Evolutionary conservation across 2,888 invertebrate genomes (phyloP).

Genomic region (Leptothorax acervorum): DNA sequence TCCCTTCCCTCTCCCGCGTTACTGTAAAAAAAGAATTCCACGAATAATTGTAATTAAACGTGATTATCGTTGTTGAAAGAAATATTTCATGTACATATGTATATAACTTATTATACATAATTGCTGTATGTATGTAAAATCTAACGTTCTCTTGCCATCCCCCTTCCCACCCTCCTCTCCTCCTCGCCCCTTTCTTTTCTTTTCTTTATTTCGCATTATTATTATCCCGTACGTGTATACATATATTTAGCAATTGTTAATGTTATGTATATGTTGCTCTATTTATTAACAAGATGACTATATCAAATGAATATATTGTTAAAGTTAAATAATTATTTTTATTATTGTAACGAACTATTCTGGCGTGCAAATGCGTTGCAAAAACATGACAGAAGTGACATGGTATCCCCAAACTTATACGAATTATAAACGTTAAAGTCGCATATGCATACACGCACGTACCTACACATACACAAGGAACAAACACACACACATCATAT

Average conservation of each 20-base stretch:
- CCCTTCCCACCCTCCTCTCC: slow-evolving; percentile 61
- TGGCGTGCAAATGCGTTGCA: slow-evolving; percentile 43
- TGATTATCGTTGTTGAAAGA: slow-evolving; percentile 81
- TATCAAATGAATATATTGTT: slow-evolving; percentile 82
- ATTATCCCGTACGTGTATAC: slow-evolving; percentile 74
- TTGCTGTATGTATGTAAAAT: slow-evolving; percentile 69
- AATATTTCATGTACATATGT: slow-evolving; percentile 82
- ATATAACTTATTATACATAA: slow-evolving; percentile 78
- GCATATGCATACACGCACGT: not conserved
- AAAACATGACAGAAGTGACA: slow-evolving; percentile 30
- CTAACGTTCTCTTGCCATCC: slow-evolving; percentile 59
- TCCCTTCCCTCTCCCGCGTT: slow-evolving; percentile 26
- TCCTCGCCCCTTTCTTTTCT: slow-evolving; percentile 58
- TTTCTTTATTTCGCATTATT: slow-evolving; percentile 61
- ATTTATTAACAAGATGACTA: slow-evolving; percentile 83
- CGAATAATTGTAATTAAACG: slow-evolving; percentile 72
- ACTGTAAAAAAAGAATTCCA: slow-evolving; percentile 69
- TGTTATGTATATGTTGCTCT: slow-evolving; percentile 85
- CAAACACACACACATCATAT: not conserved
- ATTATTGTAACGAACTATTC: slow-evolving; percentile 74
- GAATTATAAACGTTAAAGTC: not conserved
- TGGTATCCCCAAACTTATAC: slow-evolving; percentile 44
- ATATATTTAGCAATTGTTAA: slow-evolving; percentile 80
- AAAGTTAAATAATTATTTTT: slow-evolving; percentile 83
- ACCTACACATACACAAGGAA: not conserved